Percentiles rank a stretch among this genome's conserved stretches.
These are phyloP conservation scores for Exephanes ischioxanthus DNA, from an alignment of 2,888 invertebrate genomes.

Conservation along the genomic window DNA sequence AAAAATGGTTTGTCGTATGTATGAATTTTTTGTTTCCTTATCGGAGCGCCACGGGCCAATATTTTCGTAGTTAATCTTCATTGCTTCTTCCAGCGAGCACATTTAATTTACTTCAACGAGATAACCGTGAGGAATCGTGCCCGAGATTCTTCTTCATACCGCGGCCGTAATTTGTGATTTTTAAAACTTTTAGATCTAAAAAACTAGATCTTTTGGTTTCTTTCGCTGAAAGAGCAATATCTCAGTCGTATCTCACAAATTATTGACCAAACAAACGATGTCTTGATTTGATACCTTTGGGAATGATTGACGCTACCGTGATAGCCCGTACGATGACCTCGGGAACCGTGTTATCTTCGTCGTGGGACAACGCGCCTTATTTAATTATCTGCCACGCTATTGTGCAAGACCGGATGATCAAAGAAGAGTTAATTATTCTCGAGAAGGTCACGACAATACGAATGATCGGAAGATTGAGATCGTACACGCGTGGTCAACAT, in stretches of 20 bases:
- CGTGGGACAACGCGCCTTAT: background rate
- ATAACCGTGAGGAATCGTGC: background rate
- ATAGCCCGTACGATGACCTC: conserved; percentile 26
- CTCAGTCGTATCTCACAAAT: background rate
- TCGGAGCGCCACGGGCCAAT: conserved; percentile 28
- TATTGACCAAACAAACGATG: background rate
- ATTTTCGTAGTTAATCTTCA: conserved; percentile 13
- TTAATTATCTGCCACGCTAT: conserved; percentile 8
- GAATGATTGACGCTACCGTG: background rate
- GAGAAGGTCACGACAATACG: conserved; percentile 3
- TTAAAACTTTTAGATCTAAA: background rate
- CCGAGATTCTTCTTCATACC: conserved; percentile 15
- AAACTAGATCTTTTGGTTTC: background rate
- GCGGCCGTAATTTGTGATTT: conserved; percentile 5
- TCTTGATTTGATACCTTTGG: background rate
- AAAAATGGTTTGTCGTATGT: background rate
- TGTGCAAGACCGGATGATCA: background rate
- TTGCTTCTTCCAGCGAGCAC: background rate
- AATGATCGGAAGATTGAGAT: background rate
- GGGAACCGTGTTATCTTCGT: background rate
- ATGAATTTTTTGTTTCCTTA: background rate
- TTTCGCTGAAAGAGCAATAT: background rate
- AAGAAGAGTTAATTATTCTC: background rate
- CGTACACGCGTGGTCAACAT: background rate
- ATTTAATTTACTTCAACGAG: background rate